phyloP scores from a whole-genome alignment of 2,113 vertebrate genomes.

The Pardalotus punctatus region DNA sequence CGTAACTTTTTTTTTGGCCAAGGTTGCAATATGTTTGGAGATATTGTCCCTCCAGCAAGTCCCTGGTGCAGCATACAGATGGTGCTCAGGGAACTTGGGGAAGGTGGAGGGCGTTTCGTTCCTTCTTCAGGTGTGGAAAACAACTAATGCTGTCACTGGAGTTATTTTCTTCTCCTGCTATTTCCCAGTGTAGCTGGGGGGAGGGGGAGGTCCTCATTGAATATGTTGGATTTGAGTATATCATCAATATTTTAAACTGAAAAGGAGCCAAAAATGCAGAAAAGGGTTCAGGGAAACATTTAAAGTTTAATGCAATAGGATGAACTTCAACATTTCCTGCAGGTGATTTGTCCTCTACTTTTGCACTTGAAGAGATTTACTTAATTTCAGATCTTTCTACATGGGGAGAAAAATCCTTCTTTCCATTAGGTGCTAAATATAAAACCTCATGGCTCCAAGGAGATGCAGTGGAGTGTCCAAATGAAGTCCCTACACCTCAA shows the following conservation, averaged over 20 bases:
- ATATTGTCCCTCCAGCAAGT: neutral
- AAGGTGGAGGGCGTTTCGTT: neutral
- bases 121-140: neutral
- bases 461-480: neutral
- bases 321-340: neutral
- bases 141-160: neutral
- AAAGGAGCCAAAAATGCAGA: neutral
- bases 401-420: neutral
- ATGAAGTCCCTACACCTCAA: neutral
- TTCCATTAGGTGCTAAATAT: neutral
- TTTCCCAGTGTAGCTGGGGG: neutral
- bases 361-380: neutral
- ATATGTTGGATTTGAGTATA: neutral
- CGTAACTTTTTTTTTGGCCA: neutral
- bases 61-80: conserved; percentile 24
- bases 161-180: neutral
- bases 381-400: neutral
- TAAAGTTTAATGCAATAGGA: neutral
- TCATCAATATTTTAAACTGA: neutral
- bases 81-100: neutral
- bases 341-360: neutral
- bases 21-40: conserved; percentile 46
- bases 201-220: neutral
- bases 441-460: neutral
- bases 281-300: neutral